Evolutionary conservation across 2,113 vertebrate species (phyloP), one percentile per base, ranked within the genome.

Genomic region (Albula glossodonta): DNA sequence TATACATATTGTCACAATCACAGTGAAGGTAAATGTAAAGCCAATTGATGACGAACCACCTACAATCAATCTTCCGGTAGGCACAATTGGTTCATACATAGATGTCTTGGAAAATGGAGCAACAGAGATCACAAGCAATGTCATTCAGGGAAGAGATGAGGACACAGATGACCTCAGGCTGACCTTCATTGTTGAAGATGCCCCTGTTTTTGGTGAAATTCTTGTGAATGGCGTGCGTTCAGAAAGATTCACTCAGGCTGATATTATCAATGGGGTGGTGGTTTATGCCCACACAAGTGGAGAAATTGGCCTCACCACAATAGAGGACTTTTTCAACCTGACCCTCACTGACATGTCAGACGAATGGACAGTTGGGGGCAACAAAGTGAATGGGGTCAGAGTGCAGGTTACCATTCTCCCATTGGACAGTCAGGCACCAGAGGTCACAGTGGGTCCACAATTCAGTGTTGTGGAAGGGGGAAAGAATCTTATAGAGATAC

Each of bases 391-490:
- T 50, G 96, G 96, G 82, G 96, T 99, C 60, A 94, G 97, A 60
- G 95, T 99, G 10, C 96, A 97, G 85, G 97, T 99, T 22, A 98
- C 97, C 57, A 96, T 99, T 90, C 96, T 99, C 56, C 98, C 98
- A 2, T 91, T 99, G 78, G 98, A 99, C 90, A 99, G 92, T 89
- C 96, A 97, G 86, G 95, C 97, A 31, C 98, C 98, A 57, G 91
- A 96, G 78, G 93, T 99, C 86, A 96, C 95, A 89, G 88, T 98
- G 2, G 96, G 95, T 7, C 92, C 95, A 11, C 96, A 89, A 78
- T 98, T 97, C 81, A 88, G 87, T 2, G 97, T 99, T 12, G 66
- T 31, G 0, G 98, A 99, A 92, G 97, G 98, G 63, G 96, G 94
- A 84, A 99, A 97, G 89, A 94, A 86, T 13, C 88, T 93, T 11